phyloP scores from a whole-genome alignment of 2,888 invertebrate genomes.

The Microplitis manilae region DNA sequence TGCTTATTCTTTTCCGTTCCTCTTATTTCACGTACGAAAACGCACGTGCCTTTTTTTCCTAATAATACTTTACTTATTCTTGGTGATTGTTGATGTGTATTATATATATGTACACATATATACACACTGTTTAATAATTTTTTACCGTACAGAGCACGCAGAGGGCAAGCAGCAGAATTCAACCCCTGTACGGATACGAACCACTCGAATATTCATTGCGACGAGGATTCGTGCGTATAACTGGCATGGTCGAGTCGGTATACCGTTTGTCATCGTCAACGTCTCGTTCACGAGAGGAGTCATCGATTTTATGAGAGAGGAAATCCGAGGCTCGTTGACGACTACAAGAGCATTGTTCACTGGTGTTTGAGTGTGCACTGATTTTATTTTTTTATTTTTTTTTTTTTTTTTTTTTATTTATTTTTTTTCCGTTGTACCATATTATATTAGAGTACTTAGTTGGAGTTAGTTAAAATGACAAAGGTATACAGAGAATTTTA shows the following conservation, averaged over 20 bases:
- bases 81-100: background rate
- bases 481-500: background rate
- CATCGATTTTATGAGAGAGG: slow-evolving; percentile 42
- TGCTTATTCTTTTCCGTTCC: slow-evolving; percentile 11
- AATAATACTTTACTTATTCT: background rate
- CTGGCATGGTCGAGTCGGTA: slow-evolving; percentile 43
- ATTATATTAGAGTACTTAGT: background rate
- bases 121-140: slow-evolving; percentile 21
- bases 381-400: slow-evolving; percentile 27
- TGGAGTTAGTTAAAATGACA: slow-evolving; percentile 2
- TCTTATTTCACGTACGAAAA: slow-evolving; percentile 32
- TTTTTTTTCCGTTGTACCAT: background rate
- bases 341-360: slow-evolving; percentile 39
- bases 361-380: slow-evolving; percentile 38
- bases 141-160: slow-evolving; percentile 4
- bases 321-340: slow-evolving; percentile 42
- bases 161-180: slow-evolving; percentile 17
- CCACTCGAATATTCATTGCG: slow-evolving; percentile 43
- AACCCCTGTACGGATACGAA: slow-evolving; percentile 32
- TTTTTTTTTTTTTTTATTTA: slow-evolving; percentile 18
- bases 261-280: slow-evolving; percentile 44
- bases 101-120: slow-evolving; percentile 12
- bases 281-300: slow-evolving; percentile 41
- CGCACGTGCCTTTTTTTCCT: slow-evolving; percentile 44
- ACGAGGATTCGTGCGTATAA: slow-evolving; percentile 39